Base-by-base conservation (phyloP, 2,888 invertebrate species). In the Lasiommata megera region DNA sequence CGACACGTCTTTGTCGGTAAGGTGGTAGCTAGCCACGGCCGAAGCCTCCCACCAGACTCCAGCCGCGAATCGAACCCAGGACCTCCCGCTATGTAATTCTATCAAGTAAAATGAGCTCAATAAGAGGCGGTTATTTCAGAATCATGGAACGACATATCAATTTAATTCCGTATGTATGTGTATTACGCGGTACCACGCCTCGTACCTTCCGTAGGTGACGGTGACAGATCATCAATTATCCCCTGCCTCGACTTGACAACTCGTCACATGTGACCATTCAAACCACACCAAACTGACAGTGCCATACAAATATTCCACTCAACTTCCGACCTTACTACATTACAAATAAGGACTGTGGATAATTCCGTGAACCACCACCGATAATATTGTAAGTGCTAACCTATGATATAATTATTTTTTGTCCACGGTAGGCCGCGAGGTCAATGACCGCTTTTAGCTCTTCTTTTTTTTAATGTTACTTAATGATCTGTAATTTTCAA, bases 161-260 rank as follows among this genome's bases (percentile, higher is more conserved):
- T 23, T 23, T 23, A 3, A 23, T 5, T 23, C 5, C 23, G 23
- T 23, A 23, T 23, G 23, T 2, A 5, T 23, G 23, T 23, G 5
- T 23, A 60, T 46, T 57, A 53, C 23, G 18, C 56, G 47, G 38
- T 55, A 41, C 54, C 54, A 38, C 61, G 53, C 57, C 58, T 61
- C 52, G 41, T 38, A 59, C 64, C 65, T 58, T 60, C 61, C 58
- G 59, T 61, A 62, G 60, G 60, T 65, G 62, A 60, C 73, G 63
- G 41, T 59, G 56, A 53, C 74, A 66, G 69, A 72, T 74, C 79
- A 82, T 83, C 72, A 79, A 83, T 83, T 82, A 84, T 82, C 80
- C 72, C 81, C 82, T 74, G 68, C 78, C 64, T 63, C 58, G 79
- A 70, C 63, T 61, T 77, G 81, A 78, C 79, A 74, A 66, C 60